phyloP scores from a whole-genome alignment of 2,888 invertebrate species.

The Sphecodes monilicornis region DNA sequence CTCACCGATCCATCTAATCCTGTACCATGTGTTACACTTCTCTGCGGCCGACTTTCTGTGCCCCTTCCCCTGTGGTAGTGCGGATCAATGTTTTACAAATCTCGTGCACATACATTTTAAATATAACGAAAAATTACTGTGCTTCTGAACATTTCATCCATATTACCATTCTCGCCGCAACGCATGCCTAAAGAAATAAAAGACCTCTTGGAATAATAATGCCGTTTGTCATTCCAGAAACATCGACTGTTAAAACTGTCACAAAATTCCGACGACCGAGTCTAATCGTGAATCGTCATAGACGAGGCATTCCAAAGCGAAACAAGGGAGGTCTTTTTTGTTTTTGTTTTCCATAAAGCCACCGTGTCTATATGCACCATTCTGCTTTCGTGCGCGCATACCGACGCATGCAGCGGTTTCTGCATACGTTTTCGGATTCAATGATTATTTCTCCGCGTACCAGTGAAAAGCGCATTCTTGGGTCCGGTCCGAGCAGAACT shows the following conservation, averaged over 20 bases:
- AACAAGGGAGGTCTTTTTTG: background rate
- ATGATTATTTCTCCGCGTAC: slow-evolving; percentile 39
- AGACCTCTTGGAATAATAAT: background rate
- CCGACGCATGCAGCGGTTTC: slow-evolving; percentile 1
- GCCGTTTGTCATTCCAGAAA: slow-evolving; percentile 2
- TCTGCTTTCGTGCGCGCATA: background rate
- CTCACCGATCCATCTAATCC: background rate
- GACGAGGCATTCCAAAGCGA: slow-evolving; percentile 1
- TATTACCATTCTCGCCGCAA: background rate
- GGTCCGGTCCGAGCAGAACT: slow-evolving; percentile 31
- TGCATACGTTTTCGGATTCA: slow-evolving; percentile 50
- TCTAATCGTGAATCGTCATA: background rate
- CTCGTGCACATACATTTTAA: background rate
- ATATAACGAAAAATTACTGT: background rate
- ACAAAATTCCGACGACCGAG: background rate
- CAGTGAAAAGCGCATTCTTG: slow-evolving; percentile 61
- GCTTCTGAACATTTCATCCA: background rate
- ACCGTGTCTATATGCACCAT: background rate
- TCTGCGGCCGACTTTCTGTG: background rate
- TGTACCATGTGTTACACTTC: background rate
- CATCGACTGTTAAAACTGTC: background rate
- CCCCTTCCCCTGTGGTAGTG: background rate
- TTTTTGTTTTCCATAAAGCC: slow-evolving; percentile 4
- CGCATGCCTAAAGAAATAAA: background rate
- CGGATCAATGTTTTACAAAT: background rate